phyloP scores from a whole-genome alignment of 2,797 vertebrate genomes.

The Cyclopterus lumpus region DNA sequence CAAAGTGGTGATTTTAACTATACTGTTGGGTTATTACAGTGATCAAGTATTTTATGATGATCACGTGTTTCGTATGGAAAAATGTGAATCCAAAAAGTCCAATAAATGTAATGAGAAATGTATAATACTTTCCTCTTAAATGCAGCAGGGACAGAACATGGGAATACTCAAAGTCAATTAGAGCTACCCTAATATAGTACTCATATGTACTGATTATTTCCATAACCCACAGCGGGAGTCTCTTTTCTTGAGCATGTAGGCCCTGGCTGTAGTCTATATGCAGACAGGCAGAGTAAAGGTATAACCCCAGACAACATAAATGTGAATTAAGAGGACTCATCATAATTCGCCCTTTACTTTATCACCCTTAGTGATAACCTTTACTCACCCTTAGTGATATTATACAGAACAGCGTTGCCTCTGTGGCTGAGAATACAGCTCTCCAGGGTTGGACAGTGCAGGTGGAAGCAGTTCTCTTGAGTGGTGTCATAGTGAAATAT shows the following conservation, averaged over 20 bases:
- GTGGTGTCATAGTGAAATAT: constrained; percentile 89
- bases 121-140: neutral
- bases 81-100: neutral
- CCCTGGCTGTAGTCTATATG: neutral
- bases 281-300: too few relatives aligned
- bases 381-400: constrained; percentile 89
- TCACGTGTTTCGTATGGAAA: neutral
- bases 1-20: too few relatives aligned
- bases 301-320: neutral
- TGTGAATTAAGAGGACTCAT: neutral
- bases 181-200: neutral
- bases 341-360: neutral
- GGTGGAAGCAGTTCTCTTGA: constrained; percentile 90
- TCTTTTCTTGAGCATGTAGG: too few relatives aligned
- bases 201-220: neutral
- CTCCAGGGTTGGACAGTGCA: constrained; percentile 90
- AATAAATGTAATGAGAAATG: neutral
- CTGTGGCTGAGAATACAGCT: constrained; percentile 89
- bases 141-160: neutral
- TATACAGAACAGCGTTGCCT: constrained; percentile 88
- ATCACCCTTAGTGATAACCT: too few relatives aligned
- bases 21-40: neutral
- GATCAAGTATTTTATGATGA: neutral
- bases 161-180: neutral
- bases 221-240: neutral